phyloP scores from a whole-genome alignment of 2,797 vertebrate species.

The Mormyrops boulengeri region DNA sequence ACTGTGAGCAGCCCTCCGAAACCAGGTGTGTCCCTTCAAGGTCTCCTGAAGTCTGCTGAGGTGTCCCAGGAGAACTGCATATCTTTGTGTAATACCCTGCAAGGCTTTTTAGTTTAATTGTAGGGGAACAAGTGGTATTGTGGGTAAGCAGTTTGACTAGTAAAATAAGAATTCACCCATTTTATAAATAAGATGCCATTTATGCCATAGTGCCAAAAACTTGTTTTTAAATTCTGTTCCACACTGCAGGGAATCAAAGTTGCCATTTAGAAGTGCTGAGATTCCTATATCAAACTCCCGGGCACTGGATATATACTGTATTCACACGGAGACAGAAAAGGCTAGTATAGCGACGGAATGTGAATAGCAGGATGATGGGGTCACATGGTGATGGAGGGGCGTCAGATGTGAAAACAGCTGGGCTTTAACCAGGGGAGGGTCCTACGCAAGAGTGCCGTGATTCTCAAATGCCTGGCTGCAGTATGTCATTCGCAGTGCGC shows the following conservation, averaged over 20 bases:
- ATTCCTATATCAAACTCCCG: background rate
- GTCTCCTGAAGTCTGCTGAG: background rate
- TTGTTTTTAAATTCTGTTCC: background rate
- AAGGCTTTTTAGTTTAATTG: background rate
- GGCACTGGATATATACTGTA: background rate
- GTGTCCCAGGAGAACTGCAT: background rate
- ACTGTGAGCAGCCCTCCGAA: slow-evolving; percentile 52
- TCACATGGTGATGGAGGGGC: background rate
- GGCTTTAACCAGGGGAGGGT: background rate
- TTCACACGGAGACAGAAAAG: background rate
- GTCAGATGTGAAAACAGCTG: slow-evolving; percentile 22
- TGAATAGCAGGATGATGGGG: background rate
- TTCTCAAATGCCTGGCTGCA: slow-evolving; percentile 15
- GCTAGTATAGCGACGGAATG: background rate
- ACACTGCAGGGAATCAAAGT: background rate
- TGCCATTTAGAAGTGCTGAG: background rate
- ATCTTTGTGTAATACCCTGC: background rate
- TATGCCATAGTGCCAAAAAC: background rate
- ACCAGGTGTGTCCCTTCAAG: slow-evolving; percentile 56
- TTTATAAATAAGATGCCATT: background rate
- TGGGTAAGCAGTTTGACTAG: background rate
- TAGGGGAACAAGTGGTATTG: background rate
- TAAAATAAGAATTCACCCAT: background rate
- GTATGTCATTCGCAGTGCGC: background rate
- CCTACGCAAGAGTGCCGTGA: background rate